A percentile compares a stretch with the other conserved stretches of the same genome.
These are phyloP conservation scores for Thera obeliscata DNA, from an alignment of 2,888 invertebrate genomes.

Conservation along the genomic window DNA sequence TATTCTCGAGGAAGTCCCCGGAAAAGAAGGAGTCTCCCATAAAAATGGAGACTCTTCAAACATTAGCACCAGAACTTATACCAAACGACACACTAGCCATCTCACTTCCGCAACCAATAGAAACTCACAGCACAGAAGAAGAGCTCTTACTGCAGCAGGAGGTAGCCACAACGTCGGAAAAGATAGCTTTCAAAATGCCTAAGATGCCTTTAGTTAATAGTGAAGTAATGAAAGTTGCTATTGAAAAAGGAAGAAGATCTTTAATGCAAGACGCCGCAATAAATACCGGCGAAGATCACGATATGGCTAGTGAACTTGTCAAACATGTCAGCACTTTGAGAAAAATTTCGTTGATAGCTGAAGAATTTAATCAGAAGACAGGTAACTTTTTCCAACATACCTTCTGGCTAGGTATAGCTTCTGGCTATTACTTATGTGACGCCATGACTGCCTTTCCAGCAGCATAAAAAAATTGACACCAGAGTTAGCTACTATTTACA, in stretches of 20 bases:
- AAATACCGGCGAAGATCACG: constrained; percentile 65
- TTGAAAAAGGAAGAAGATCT: constrained; percentile 48
- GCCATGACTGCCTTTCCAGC: too few relatives aligned
- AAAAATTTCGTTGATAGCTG: constrained; percentile 78
- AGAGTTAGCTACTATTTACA: too few relatives aligned
- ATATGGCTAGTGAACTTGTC: constrained; percentile 70
- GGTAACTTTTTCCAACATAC: constrained; percentile 50
- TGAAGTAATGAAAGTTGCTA: constrained; percentile 62
- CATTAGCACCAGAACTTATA: constrained; percentile 67
- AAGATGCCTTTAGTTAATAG: constrained; percentile 74
- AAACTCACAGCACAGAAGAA: constrained; percentile 18
- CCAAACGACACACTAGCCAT: constrained; percentile 59
- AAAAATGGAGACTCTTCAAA: constrained; percentile 64
- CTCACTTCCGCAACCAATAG: constrained; percentile 26
- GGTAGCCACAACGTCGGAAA: constrained; percentile 38
- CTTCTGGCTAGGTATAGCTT: background rate
- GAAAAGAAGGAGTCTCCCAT: constrained; percentile 59
- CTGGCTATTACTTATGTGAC: too few relatives aligned
- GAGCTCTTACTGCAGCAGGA: constrained; percentile 32
- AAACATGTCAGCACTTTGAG: constrained; percentile 70
- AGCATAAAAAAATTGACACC: too few relatives aligned
- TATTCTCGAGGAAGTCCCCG: constrained; percentile 58
- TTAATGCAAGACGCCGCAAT: constrained; percentile 61
- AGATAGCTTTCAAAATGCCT: constrained; percentile 61
- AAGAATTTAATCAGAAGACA: constrained; percentile 79